Percentiles rank a stretch among this genome's conserved stretches.
These are phyloP conservation scores for Urocitellus parryii DNA, from an alignment of 2,113 vertebrate species.

Conservation along the genomic window DNA sequence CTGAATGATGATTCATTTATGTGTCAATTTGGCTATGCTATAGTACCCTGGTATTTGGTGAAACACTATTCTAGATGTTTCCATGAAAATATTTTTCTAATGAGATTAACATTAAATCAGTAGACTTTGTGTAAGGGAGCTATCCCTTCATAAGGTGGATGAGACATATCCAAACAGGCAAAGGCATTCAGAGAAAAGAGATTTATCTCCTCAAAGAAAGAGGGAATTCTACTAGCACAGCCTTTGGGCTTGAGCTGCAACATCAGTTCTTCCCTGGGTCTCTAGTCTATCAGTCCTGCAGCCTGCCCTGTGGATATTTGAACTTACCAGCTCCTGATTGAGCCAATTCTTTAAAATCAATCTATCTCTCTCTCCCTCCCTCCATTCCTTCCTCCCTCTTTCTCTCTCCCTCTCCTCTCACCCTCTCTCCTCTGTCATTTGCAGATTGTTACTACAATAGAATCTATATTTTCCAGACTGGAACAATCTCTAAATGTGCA, in stretches of 20 bases:
- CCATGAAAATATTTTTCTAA: not conserved
- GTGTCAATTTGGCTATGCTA: not conserved
- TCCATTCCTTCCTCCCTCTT: too few relatives aligned
- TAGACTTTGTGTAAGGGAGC: not conserved
- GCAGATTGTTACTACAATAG: not conserved
- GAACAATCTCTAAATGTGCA: not conserved
- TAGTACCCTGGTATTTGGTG: not conserved
- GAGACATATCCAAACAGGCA: not conserved
- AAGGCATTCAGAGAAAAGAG: not conserved
- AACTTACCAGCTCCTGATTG: not conserved
- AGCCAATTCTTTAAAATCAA: not conserved
- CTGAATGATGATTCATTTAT: not conserved
- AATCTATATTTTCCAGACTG: constrained; percentile 28
- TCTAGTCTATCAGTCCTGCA: not conserved
- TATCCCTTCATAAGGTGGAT: not conserved
- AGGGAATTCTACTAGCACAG: not conserved
- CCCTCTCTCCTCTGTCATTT: not conserved
- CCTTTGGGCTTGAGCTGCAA: not conserved
- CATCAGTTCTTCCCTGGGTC: not conserved
- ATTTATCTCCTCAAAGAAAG: not conserved
- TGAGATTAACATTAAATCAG: not conserved
- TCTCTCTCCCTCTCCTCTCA: not conserved
- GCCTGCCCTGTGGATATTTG: not conserved
- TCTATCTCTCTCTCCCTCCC: not conserved
- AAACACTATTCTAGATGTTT: not conserved